Base-by-base conservation (phyloP, 2,797 vertebrate genomes). In the Hippocampus kuda region DNA sequence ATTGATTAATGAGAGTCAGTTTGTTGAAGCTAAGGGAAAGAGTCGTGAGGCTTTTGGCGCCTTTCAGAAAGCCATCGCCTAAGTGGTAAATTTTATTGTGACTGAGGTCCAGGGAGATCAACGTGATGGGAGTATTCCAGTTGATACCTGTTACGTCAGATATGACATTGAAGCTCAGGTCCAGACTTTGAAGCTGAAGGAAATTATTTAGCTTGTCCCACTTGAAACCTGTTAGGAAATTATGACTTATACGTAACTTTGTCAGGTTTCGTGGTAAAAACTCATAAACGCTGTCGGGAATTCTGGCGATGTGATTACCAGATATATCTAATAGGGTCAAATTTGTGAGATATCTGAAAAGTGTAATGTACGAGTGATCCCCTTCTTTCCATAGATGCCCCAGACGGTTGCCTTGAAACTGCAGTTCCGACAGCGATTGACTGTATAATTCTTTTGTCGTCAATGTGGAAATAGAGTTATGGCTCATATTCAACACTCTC, bases 271-370 rank as follows among this genome's bases (percentile, higher is more conserved):
- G 20, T 16, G 92, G 90, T 57, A 92, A 78, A 64, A 77, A 66
- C 65, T 57, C 0, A 71, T 90, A 89, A 54, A 91, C 83, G 0
- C 80, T 4, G 0, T 12, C 0, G 2, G 88, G 81, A 60, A 94
- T 92, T 22, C 34, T 78, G 26, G 0, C 0, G 6, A 93, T 89
- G 0, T 0, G 49, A 59, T 93, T 93, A 2, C n/a, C 1, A 0
- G 92, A 92, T 81, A 93, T 82, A 34, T 94, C 90, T 27, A 94
- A 90, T 69, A 81, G 12, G 0, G 79, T 88, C 76, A 94, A 79
- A 75, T 87, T 91, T 15, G 7, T 77, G 7, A 93, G 87, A 42
- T 82, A 5, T 66, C 74, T 82, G 72, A 93, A 94, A 71, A 93
- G 69, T 11, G 15, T 27, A 0, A 72, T 0, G 0, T 93, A 94